Conservation (phyloP, 2,797 vertebrate genomes). For the Yasuhikotakia modesta region DNA sequence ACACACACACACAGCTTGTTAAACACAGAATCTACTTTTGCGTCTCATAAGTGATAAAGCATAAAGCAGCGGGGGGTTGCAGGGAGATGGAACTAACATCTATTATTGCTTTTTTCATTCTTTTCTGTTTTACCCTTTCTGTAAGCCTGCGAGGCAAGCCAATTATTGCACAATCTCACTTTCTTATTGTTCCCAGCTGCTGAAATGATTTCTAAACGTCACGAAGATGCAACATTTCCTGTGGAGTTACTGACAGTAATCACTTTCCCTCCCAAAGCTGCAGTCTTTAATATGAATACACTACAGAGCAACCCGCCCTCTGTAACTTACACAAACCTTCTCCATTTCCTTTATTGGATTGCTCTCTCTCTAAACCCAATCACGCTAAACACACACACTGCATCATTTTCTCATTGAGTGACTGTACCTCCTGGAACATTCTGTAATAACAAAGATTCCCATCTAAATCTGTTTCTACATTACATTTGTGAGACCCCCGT, state of each 20-base stretch:
- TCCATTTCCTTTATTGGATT: constrained; percentile 86
- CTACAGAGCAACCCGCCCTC: constrained; percentile 68
- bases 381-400: constrained; percentile 79
- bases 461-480: constrained; percentile 47
- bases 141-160: constrained; percentile 70
- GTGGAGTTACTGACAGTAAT: constrained; percentile 80
- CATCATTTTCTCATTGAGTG: constrained; percentile 79
- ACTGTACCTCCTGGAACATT: constrained; percentile 77
- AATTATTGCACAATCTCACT: constrained; percentile 75
- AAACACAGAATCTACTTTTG: constrained; percentile 74
- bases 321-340: constrained; percentile 71
- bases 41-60: constrained; percentile 68
- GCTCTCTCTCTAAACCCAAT: constrained; percentile 76
- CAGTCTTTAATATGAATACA: constrained; percentile 65
- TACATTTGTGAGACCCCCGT: constrained; percentile 40
- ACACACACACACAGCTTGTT: constrained; percentile 57
- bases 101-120: constrained; percentile 77
- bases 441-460: constrained; percentile 77
- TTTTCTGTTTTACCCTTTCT: constrained; percentile 19
- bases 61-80: constrained; percentile 57
- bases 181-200: constrained; percentile 83
- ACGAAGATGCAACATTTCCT: constrained; percentile 81
- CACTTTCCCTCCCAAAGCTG: constrained; percentile 66
- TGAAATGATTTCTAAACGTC: constrained; percentile 80
- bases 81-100: constrained; percentile 69